phyloP scores from a whole-genome alignment of 2,888 invertebrate species.

The Patella ulyssiponensis region DNA sequence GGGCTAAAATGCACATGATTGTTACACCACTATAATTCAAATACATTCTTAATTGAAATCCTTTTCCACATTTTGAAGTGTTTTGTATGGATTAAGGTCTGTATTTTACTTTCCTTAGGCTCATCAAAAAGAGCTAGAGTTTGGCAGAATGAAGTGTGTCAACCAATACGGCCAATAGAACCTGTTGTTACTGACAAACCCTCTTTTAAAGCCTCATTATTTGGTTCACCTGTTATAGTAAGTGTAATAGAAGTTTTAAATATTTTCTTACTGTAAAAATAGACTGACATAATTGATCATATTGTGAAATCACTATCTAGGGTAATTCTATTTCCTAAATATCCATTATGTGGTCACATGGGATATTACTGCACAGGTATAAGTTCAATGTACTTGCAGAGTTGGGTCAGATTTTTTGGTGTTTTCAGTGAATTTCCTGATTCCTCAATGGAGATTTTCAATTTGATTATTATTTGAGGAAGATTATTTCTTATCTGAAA shows the following conservation, averaged over 20 bases:
- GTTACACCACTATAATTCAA: not conserved
- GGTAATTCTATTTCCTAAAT: not conserved
- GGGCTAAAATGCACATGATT: not conserved
- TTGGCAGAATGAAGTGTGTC: constrained; percentile 32
- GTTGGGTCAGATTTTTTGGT: not conserved
- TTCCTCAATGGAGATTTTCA: no score
- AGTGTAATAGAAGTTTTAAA: constrained; percentile 9
- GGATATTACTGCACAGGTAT: not conserved
- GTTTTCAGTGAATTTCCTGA: no score
- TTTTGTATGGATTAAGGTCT: not conserved
- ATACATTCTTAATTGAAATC: no score
- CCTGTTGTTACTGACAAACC: constrained; percentile 49
- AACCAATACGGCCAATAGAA: constrained; percentile 26
- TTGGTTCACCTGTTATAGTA: constrained; percentile 58
- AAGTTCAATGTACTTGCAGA: not conserved
- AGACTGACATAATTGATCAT: not conserved
- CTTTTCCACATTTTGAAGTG: not conserved
- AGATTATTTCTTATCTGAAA: no score
- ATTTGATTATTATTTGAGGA: no score
- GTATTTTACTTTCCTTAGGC: constrained; percentile 3
- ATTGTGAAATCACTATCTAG: not conserved
- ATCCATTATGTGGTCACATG: no score
- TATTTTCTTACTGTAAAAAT: not conserved
- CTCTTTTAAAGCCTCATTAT: constrained; percentile 60
- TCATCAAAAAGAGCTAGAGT: constrained; percentile 30